Conservation (phyloP, 2,888 invertebrate species). For the Furcula furcula region DNA sequence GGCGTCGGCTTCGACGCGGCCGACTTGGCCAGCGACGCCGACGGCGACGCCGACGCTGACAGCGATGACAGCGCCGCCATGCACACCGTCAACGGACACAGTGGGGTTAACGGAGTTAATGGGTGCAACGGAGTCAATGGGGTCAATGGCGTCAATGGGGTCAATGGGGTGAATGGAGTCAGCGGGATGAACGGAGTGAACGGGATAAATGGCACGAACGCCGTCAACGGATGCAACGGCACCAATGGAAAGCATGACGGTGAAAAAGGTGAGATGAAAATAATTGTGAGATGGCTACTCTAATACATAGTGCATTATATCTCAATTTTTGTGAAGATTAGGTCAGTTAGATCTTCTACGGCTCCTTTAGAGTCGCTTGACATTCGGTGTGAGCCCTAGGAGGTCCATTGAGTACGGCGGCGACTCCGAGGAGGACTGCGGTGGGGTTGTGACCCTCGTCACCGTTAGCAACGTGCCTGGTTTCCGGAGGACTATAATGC, state of each 20-base stretch:
- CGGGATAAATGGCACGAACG: constrained; percentile 39
- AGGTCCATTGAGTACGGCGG: too few relatives aligned
- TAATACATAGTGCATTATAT: too few relatives aligned
- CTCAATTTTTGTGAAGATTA: too few relatives aligned
- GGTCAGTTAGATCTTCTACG: too few relatives aligned
- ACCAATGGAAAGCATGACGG: constrained; percentile 59
- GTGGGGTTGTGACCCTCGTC: too few relatives aligned
- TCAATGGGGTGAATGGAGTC: constrained; percentile 40
- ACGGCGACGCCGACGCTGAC: constrained; percentile 33
- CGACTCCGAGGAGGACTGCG: too few relatives aligned
- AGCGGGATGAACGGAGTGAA: constrained; percentile 33
- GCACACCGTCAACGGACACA: constrained; percentile 27
- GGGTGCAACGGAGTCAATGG: constrained; percentile 37
- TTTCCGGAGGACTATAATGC: too few relatives aligned
- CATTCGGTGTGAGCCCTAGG: too few relatives aligned
- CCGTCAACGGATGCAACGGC: constrained; percentile 42
- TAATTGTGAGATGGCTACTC: too few relatives aligned
- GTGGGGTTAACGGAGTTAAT: constrained; percentile 34
- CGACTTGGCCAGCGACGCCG: constrained; percentile 50
- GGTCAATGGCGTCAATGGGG: constrained; percentile 51
- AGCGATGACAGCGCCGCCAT: constrained; percentile 31
- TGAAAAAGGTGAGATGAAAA: constrained; percentile 59
- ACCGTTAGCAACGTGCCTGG: too few relatives aligned
- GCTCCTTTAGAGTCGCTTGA: too few relatives aligned
- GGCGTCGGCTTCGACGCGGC: constrained; percentile 59